phyloP scores from a whole-genome alignment of 2,113 vertebrate genomes.

The Notarius lentiginosus region DNA sequence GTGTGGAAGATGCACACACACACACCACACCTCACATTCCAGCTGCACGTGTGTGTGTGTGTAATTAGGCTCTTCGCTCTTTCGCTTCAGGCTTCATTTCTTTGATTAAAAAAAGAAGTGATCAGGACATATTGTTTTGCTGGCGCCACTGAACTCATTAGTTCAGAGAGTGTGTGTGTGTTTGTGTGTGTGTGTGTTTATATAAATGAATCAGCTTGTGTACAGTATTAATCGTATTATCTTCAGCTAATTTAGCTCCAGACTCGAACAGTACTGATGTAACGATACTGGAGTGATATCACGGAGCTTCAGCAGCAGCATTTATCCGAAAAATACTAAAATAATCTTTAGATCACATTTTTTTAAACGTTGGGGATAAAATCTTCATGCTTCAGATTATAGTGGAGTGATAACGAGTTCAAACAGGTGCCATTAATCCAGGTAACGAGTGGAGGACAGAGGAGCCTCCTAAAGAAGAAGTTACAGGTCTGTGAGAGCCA shows the following conservation, averaged over 20 bases:
- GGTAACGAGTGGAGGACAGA: no score
- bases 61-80: neutral
- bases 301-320: neutral
- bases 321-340: neutral
- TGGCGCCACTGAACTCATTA: neutral
- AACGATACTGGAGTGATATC: neutral
- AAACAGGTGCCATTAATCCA: no score
- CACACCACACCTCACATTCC: neutral
- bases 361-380: no score
- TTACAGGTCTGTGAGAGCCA: no score
- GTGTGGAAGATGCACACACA: neutral
- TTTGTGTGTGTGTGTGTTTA: neutral
- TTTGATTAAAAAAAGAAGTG: neutral
- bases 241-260: neutral
- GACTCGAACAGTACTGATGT: neutral
- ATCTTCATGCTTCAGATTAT: no score
- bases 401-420: no score
- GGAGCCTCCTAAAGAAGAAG: no score
- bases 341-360: no score
- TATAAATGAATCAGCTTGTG: neutral
- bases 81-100: slow-evolving; percentile 1
- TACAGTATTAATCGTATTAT: neutral
- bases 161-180: neutral
- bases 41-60: no score
- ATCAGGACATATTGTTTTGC: neutral